These are phyloP conservation scores for Limosa lapponica DNA, from an alignment of 2,797 vertebrate genomes.

Conservation along the genomic window DNA sequence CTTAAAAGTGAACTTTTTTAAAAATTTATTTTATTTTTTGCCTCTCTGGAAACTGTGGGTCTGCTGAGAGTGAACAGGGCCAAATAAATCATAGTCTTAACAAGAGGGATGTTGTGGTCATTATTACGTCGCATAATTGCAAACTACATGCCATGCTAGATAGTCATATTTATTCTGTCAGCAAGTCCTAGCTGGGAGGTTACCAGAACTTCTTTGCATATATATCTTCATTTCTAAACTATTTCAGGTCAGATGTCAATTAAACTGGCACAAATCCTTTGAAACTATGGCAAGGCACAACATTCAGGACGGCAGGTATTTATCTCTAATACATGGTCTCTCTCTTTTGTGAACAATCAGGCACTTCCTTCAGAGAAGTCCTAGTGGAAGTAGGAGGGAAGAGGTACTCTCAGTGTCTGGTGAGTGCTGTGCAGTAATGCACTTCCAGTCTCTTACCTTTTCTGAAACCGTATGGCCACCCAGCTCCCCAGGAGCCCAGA, in stretches of 20 bases:
- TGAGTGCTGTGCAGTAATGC: background rate
- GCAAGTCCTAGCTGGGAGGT: background rate
- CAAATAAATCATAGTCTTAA: background rate
- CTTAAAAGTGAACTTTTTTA: background rate
- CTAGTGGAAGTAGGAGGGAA: background rate
- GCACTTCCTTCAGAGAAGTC: background rate
- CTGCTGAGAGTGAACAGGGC: background rate
- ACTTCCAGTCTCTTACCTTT: background rate
- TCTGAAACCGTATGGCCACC: background rate
- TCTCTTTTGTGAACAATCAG: background rate
- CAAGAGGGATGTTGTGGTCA: background rate
- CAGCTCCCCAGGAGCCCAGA: background rate
- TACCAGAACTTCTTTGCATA: background rate
- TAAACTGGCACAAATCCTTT: background rate
- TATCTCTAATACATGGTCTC: background rate
- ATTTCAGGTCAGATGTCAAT: background rate
- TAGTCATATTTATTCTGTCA: background rate
- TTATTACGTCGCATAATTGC: background rate
- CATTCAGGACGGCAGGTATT: background rate
- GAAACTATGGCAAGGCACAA: background rate
- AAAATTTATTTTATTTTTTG: background rate
- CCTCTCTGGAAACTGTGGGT: background rate
- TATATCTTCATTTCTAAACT: background rate
- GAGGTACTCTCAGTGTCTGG: rapidly evolving
- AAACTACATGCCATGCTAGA: background rate